Base-by-base conservation (phyloP, 2,888 invertebrate genomes). In the Steinernema hermaphroditum region DNA sequence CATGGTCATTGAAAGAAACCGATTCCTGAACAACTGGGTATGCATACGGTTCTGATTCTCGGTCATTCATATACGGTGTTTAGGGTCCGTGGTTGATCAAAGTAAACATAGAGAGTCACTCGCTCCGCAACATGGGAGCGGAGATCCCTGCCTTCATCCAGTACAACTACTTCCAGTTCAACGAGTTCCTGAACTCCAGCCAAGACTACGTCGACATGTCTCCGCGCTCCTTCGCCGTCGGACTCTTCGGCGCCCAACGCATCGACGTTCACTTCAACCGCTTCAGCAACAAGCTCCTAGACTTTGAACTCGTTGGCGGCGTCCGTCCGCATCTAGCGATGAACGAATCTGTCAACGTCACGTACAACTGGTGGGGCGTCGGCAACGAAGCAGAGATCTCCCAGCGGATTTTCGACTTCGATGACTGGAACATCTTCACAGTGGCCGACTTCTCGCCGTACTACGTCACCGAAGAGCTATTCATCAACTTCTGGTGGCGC, bases 351-450 rank as follows among this genome's bases (percentile, higher is more conserved):
- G 89, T 98, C 72, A 93, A 96, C 86, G 94, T 94, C 0, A 91
- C 91, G 12, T 92, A 94, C 87, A 99, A 98, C 87, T 99, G 94
- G 93, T 99, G 97, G 97, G 97, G 96, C 14, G 92, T 92, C 1
- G 91, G 92, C 70, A 84, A 83, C 74, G 83, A 83, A 19, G 89
- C 88, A 4, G 90, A 90, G 72, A 97, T 98, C 71, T 91, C 91
- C 74, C 90, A 91, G 70, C 90, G 91, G 85, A 77, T 85, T 24
- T 85, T 85, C 69, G 85, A 85, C 70, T 75, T 98, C 88, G 96
- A 98, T 87, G 96, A 97, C 87, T 98, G 98, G 97, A 98, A 98
- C 87, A 94, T 94, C 87, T 95, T 94, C 87, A 96, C 96, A 0
- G 91, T 96, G 70, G 96, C 96, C 0, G 90, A 92, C 16, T 98